Percentiles rank a stretch among this genome's conserved stretches.
Evolutionary conservation across 30 jellyfish, hydroid and myxozoan species (phyloP).

Genomic region (Catostylus mosaicus): DNA sequence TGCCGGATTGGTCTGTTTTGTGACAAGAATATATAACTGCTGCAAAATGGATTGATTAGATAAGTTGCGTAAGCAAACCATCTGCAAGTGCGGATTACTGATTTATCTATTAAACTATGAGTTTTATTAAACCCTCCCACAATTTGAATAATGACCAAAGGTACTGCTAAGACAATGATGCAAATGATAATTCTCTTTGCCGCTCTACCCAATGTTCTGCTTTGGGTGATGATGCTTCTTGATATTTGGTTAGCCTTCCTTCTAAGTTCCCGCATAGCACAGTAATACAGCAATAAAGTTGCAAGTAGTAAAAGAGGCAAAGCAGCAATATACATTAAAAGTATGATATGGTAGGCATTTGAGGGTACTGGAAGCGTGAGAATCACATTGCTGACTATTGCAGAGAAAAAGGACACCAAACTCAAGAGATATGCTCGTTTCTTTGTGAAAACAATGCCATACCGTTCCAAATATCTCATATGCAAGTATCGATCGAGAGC

Average conservation of each 20-base stretch:
- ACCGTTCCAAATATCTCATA: slow-evolving; percentile 7
- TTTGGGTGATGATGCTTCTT: not conserved
- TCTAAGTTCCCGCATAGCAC: not conserved
- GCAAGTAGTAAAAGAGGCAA: not conserved
- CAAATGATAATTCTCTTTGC: not conserved
- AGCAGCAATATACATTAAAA: not conserved
- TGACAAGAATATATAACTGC: not conserved
- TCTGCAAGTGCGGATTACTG: not conserved
- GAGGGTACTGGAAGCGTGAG: not conserved
- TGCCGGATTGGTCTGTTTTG: not conserved
- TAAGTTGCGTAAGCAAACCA: not conserved
- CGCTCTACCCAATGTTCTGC: not conserved
- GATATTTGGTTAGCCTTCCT: not conserved
- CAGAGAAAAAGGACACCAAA: not conserved
- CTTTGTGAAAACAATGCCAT: not conserved
- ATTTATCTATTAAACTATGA: not conserved
- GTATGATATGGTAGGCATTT: not conserved
- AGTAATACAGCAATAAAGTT: not conserved
- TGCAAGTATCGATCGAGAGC: slow-evolving; percentile 15
- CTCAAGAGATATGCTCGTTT: not conserved
- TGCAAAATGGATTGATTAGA: not conserved
- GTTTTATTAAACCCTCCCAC: not conserved
- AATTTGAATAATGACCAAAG: not conserved
- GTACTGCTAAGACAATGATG: not conserved
- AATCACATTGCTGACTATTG: not conserved